A percentile compares a stretch with the other conserved stretches of the same genome.
Conservation (phyloP, 2,113 vertebrate species). For the Apodemus speciosus region DNA sequence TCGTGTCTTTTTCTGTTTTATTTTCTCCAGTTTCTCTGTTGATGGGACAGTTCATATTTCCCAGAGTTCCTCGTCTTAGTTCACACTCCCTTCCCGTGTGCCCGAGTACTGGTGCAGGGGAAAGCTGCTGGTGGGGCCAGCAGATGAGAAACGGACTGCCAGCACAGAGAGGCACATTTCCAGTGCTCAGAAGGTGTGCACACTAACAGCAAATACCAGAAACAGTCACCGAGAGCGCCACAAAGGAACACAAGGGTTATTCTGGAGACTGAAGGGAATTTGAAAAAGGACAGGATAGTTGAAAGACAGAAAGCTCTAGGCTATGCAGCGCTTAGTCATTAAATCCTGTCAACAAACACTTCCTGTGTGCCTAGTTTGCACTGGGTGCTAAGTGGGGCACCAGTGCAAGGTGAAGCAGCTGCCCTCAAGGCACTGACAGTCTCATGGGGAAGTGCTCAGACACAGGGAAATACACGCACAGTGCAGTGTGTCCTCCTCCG, state of each 20-base stretch:
- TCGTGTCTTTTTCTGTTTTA: not conserved
- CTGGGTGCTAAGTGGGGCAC: not conserved
- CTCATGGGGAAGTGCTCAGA: not conserved
- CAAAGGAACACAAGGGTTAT: slow-evolving; percentile 20
- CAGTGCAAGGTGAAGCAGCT: not conserved
- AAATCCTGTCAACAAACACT: slow-evolving; percentile 27
- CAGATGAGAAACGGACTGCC: slow-evolving; percentile 4
- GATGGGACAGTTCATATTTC: not conserved
- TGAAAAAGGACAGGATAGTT: not conserved
- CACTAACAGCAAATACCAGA: not conserved
- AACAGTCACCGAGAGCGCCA: not conserved
- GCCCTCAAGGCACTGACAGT: not conserved
- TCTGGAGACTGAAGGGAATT: slow-evolving; percentile 37
- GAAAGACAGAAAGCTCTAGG: slow-evolving; percentile 21
- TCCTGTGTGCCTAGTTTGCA: not conserved
- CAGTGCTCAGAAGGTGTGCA: slow-evolving; percentile 20
- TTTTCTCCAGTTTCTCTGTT: slow-evolving; percentile 24
- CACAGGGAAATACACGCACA: not conserved
- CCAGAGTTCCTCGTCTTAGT: not conserved
- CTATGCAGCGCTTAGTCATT: not conserved
- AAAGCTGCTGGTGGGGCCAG: not conserved
- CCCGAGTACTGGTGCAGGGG: not conserved
- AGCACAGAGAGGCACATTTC: not conserved
- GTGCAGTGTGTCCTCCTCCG: not conserved
- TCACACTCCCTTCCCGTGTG: not conserved